Conservation (phyloP, 2,888 invertebrate species). For the Ditylenchus weischeri region DNA sequence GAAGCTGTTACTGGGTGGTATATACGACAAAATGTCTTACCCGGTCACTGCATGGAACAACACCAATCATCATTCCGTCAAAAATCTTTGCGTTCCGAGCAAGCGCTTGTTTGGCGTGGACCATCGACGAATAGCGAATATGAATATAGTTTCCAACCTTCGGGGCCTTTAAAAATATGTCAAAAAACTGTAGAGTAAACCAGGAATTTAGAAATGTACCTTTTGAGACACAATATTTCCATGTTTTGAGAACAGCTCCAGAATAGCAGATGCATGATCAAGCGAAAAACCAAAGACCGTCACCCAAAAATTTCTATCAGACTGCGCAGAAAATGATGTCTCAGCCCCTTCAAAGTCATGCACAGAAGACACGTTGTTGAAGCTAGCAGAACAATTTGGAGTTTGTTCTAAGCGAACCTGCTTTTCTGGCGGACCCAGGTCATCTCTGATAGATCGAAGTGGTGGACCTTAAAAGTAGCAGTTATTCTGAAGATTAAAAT, state of each 20-base stretch:
- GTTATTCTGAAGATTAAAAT: background rate
- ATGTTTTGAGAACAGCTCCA: constrained; percentile 48
- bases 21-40: constrained; percentile 59
- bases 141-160: constrained; percentile 87
- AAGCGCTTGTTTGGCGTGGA: constrained; percentile 83
- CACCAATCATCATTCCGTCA: constrained; percentile 81
- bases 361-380: background rate
- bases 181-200: background rate
- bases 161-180: constrained; percentile 60
- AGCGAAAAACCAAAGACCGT: constrained; percentile 50
- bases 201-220: constrained; percentile 23
- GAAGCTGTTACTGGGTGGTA: background rate
- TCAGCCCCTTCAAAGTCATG: constrained; percentile 1
- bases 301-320: constrained; percentile 36
- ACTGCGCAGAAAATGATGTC: background rate
- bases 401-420: constrained; percentile 24
- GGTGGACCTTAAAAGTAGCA: constrained; percentile 38
- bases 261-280: constrained; percentile 36
- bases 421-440: constrained; percentile 36
- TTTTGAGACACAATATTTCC: constrained; percentile 52
- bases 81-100: constrained; percentile 77
- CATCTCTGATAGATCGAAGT: constrained; percentile 37
- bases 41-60: constrained; percentile 75
- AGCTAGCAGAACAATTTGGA: constrained; percentile 2
- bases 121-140: constrained; percentile 71